Conservation (phyloP, 1,140 invertebrate genomes). For the Pseudomyrmex sp. region DNA sequence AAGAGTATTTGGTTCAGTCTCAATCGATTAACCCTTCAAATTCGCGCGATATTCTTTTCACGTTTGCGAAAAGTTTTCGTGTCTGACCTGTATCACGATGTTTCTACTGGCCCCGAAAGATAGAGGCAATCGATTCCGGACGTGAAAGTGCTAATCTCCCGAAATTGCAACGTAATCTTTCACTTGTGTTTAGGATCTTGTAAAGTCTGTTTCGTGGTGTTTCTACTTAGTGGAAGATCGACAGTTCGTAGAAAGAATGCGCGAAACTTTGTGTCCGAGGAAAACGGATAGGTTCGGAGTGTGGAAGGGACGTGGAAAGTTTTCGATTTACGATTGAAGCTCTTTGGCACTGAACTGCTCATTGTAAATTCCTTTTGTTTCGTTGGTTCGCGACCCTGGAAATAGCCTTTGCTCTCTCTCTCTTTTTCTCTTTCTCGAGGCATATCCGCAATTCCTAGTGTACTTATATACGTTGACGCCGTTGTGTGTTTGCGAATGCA, state of each 20-base stretch:
- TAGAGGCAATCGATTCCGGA: neutral
- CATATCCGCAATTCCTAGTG: slow-evolving; percentile 40
- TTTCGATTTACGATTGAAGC: slow-evolving; percentile 59
- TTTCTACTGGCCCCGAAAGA: neutral
- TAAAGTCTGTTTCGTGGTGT: slow-evolving; percentile 31
- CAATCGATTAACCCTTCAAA: neutral
- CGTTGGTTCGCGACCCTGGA: slow-evolving; percentile 24
- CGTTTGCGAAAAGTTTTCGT: neutral
- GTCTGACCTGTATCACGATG: neutral
- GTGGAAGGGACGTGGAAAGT: slow-evolving; percentile 34
- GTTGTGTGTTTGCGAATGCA: slow-evolving; percentile 16
- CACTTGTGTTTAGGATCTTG: slow-evolving; percentile 6
- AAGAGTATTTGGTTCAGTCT: neutral
- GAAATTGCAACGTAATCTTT: slow-evolving; percentile 27
- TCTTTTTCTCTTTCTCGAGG: neutral
- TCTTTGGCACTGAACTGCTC: slow-evolving; percentile 41
- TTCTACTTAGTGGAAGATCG: slow-evolving; percentile 27
- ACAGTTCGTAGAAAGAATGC: neutral
- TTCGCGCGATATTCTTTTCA: neutral
- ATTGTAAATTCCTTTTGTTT: slow-evolving; percentile 59
- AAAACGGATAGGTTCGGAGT: neutral
- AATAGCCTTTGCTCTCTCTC: slow-evolving; percentile 35
- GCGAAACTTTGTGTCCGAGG: slow-evolving; percentile 22
- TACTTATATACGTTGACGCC: slow-evolving; percentile 11
- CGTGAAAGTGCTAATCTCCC: slow-evolving; percentile 18